A percentile compares a stretch with the other conserved stretches of the same genome.
phyloP scores from a whole-genome alignment of 1,140 invertebrate genomes.

The Ptiloglossa arizonensis region DNA sequence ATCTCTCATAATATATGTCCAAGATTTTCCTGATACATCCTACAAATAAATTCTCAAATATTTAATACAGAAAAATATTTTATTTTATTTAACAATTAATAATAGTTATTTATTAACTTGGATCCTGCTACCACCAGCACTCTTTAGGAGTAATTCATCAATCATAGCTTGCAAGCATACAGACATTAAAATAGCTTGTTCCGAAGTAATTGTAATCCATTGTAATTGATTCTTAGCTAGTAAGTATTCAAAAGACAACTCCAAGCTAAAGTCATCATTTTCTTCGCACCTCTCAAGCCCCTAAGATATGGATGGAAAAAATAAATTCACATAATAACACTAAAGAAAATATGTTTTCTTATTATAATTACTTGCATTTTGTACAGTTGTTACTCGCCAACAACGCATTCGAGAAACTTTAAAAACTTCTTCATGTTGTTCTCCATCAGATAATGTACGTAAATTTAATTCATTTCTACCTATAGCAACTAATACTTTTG shows the following conservation, averaged over 20 bases:
- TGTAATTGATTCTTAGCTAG: conserved; percentile 95
- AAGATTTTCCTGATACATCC: conserved; percentile 73
- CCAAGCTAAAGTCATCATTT: conserved; percentile 82
- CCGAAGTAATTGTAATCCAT: conserved; percentile 95
- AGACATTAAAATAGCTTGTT: conserved; percentile 97
- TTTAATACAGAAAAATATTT: conserved; percentile 62
- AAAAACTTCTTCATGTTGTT: conserved; percentile 89
- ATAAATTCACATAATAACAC: conserved; percentile 19
- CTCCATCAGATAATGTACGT: conserved; percentile 78
- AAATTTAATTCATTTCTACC: conserved; percentile 91
- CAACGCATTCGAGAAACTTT: conserved; percentile 97
- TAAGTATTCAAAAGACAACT: conserved; percentile 97
- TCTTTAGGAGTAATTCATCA: conserved; percentile 94
- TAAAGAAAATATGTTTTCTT: background rate
- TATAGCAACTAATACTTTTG: conserved; percentile 87
- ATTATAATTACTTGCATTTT: conserved; percentile 84
- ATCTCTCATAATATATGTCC: conserved; percentile 84
- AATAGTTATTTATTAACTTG: conserved; percentile 69
- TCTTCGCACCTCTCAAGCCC: conserved; percentile 70
- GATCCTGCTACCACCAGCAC: conserved; percentile 82
- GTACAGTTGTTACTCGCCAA: conserved; percentile 96
- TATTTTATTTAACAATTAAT: conserved; percentile 50
- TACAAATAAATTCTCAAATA: conserved; percentile 72
- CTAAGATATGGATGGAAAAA: conserved; percentile 53
- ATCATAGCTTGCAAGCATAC: conserved; percentile 97